A percentile compares a stretch with the other conserved stretches of the same genome.
These are phyloP conservation scores for Margaritifera margaritifera DNA, from an alignment of 2,888 invertebrate species.

Conservation along the genomic window DNA sequence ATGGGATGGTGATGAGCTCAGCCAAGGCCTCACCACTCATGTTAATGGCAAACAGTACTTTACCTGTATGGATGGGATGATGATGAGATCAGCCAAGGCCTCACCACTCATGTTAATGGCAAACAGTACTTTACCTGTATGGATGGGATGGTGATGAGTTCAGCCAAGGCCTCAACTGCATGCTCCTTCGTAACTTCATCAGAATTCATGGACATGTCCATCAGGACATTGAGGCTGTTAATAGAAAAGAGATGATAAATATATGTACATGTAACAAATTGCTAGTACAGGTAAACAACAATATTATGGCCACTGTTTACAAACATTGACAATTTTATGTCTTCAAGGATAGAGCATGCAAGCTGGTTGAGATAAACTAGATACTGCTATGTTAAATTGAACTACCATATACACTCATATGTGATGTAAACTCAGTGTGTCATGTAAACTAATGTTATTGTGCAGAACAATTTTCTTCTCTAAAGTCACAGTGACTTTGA, in stretches of 20 bases:
- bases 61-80: constrained; percentile 69
- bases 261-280: background rate
- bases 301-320: background rate
- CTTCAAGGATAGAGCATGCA: too few relatives aligned
- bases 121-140: constrained; percentile 58
- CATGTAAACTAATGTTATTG: too few relatives aligned
- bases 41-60: background rate
- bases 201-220: constrained; percentile 55
- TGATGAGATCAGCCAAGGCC: constrained; percentile 67
- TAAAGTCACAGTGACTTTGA: too few relatives aligned
- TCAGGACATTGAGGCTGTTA: constrained; percentile 61
- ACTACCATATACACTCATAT: too few relatives aligned
- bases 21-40: too few relatives aligned
- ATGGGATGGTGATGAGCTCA: too few relatives aligned
- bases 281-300: background rate
- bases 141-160: constrained; percentile 67
- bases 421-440: too few relatives aligned
- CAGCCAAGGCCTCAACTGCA: constrained; percentile 67
- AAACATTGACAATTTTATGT: too few relatives aligned
- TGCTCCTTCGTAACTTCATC: constrained; percentile 69
- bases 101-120: constrained; percentile 28
- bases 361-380: too few relatives aligned
- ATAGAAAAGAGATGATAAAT: background rate
- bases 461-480: too few relatives aligned
- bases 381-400: too few relatives aligned